Evolutionary conservation across 2,888 invertebrate species (phyloP).

Genomic region (Rhyacophila evoluta): DNA sequence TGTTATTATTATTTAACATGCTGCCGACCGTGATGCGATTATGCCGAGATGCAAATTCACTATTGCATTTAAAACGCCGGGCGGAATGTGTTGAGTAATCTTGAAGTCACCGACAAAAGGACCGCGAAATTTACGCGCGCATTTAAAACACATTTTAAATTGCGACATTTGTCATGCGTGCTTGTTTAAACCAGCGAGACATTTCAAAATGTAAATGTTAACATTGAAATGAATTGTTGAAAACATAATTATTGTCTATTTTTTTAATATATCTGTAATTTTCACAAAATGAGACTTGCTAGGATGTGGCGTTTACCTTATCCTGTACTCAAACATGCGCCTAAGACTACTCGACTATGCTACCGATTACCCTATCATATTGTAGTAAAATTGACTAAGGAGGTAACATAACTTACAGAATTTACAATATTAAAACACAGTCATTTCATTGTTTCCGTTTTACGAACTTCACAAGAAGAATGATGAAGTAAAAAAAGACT

Average conservation of each 20-base stretch:
- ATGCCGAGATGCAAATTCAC: neutral
- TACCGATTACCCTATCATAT: too few species aligned
- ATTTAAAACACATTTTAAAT: neutral
- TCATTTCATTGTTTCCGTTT: too few species aligned
- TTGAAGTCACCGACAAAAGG: conserved; percentile 22
- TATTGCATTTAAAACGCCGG: neutral
- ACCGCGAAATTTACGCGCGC: conserved; percentile 13
- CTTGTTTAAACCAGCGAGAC: neutral
- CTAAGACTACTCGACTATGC: too few species aligned
- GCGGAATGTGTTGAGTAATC: neutral
- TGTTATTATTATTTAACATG: neutral
- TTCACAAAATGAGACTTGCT: too few species aligned
- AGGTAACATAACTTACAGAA: too few species aligned
- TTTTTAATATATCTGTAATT: neutral
- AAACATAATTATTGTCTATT: neutral
- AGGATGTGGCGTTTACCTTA: too few species aligned
- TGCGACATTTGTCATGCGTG: neutral
- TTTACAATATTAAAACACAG: too few species aligned
- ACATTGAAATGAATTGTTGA: neutral
- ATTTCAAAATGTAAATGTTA: neutral
- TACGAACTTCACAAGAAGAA: too few species aligned
- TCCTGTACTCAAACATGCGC: too few species aligned
- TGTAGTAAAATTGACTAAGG: too few species aligned
- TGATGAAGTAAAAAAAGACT: too few species aligned
- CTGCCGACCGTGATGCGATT: neutral